Percentiles rank a stretch among this genome's conserved stretches.
phyloP scores from a whole-genome alignment of 2,888 invertebrate species.

The Bimastos eiseni region DNA sequence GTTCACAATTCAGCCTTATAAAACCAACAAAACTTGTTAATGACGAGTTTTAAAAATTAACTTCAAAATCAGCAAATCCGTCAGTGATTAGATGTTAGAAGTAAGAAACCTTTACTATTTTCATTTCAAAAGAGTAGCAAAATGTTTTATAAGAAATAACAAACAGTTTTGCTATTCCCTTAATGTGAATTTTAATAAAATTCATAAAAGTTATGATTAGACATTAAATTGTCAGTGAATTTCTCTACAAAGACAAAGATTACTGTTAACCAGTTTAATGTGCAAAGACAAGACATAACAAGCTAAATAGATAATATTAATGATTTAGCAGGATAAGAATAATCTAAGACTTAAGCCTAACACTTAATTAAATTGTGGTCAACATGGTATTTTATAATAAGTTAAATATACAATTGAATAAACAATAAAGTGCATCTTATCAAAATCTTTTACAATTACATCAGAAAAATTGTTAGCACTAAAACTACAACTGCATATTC shows the following conservation, averaged over 20 bases:
- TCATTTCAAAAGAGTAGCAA: background rate
- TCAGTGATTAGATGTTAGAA: no score
- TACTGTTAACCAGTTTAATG: slow-evolving; percentile 4
- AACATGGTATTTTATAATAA: background rate
- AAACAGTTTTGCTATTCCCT: background rate
- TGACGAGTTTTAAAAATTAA: background rate
- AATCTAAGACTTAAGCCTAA: background rate
- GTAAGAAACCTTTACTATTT: background rate
- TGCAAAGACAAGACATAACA: background rate
- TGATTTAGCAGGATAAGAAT: background rate
- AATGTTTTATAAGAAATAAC: background rate
- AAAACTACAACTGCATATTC: background rate
- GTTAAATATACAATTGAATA: background rate
- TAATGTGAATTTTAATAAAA: background rate
- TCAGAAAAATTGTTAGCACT: background rate
- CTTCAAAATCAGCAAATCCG: background rate
- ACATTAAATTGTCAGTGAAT: background rate
- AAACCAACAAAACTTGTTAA: background rate
- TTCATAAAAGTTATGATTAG: background rate
- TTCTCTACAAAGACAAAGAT: background rate
- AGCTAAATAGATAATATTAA: background rate
- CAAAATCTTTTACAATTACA: background rate
- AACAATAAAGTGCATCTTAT: background rate
- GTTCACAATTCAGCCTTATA: background rate
- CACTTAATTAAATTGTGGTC: background rate